Percentiles rank a stretch among this genome's conserved stretches.
Conservation (phyloP, 1,140 invertebrate genomes). For the Asbolus verrucosus region DNA sequence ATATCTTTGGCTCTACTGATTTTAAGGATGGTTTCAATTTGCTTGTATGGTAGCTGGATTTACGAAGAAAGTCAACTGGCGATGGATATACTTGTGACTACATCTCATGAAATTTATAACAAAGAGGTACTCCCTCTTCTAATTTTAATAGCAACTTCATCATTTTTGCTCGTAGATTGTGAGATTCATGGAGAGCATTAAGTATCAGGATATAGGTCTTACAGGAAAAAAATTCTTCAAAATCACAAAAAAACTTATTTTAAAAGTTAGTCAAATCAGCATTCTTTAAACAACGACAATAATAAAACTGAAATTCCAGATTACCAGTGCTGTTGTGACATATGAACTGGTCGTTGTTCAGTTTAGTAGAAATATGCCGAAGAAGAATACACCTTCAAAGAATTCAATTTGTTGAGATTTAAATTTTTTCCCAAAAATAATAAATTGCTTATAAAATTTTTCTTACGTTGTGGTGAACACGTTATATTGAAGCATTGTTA, state of each 20-base stretch:
- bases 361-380: slow-evolving; percentile 7
- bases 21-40: slow-evolving; percentile 5
- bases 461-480: slow-evolving; percentile 3
- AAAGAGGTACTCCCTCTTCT: slow-evolving; percentile 9
- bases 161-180: too few species aligned
- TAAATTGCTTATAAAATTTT: neutral
- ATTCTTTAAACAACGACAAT: neutral
- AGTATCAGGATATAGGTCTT: slow-evolving; percentile 5
- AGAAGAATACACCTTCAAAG: neutral
- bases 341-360: slow-evolving; percentile 27
- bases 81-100: neutral
- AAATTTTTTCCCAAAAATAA: neutral
- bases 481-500: slow-evolving; percentile 75
- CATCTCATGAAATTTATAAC: slow-evolving; percentile 9
- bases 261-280: slow-evolving; percentile 15
- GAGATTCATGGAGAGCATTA: slow-evolving; percentile 1
- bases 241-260: slow-evolving; percentile 21
- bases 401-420: slow-evolving; percentile 12
- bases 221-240: slow-evolving; percentile 36
- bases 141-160: slow-evolving; percentile 1
- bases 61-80: slow-evolving; percentile 24
- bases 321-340: slow-evolving; percentile 18
- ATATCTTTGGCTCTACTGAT: slow-evolving; percentile 9
- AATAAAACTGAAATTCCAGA: slow-evolving; percentile 4
- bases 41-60: slow-evolving; percentile 29